Evolutionary conservation across 2,888 invertebrate species (phyloP), one percentile per base, ranked within the genome.

Genomic region (Nemapogon koenigi): DNA sequence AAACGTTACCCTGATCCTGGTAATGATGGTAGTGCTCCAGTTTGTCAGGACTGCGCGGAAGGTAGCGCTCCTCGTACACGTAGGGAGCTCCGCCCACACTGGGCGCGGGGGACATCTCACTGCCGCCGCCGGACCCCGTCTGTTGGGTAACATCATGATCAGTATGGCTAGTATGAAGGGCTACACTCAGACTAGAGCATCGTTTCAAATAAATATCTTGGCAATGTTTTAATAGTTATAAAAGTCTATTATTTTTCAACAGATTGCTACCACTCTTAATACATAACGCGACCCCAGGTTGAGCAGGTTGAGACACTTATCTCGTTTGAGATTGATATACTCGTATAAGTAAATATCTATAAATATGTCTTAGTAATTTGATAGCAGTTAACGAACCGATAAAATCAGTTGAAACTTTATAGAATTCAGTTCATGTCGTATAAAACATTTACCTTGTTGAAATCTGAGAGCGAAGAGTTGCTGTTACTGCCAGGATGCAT

Each of bases 401-500:
- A n/a, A n/a, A n/a, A 29, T 8, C 15, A 18, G 22, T 19, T 22
- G 22, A 17, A 25, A 22, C 13, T 35, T 22, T 22, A 22, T 22
- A 22, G 4, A 22, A 7, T 22, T 22, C 6, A 10, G 22, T 22
- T 10, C 22, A 22, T 22, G 10, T 22, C 22, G 4, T 22, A 22
- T 7, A 22, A 22, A 11, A 28, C 7, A 28, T 22, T 13, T 22
- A 67, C 68, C 64, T 71, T 71, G 46, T 64, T 67, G 50, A 72
- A 73, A 52, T 72, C 69, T 2, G 62, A 58, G 26, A 68, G 61
- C 45, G 63, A 64, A 39, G 59, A 63, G 53, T 56, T 60, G 56
- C 49, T 57, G 53, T 15, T 50, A 44, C 39, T 40, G 13, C 54
- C 59, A 44, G 59, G 55, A 36, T 53, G 60, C 57, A 55, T 53